Evolutionary conservation across 2,113 vertebrate species (phyloP), one percentile per base, ranked within the genome.

Genomic region (Myiagra hebetior): DNA sequence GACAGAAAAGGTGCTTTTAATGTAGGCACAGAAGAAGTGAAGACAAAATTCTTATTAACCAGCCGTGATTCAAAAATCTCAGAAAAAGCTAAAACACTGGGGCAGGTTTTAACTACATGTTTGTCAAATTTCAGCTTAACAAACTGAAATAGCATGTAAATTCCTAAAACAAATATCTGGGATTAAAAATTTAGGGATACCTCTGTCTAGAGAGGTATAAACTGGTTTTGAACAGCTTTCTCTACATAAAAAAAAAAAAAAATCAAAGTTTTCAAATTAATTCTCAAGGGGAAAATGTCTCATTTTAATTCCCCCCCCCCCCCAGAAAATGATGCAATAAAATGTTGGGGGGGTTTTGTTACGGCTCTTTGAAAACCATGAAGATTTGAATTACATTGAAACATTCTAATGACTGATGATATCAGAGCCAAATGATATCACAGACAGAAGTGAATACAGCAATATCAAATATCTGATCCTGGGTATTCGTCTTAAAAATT

Each of bases 1-100:
- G 85, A 86, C 80, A 91, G 55, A 94, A 91, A 75, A 95, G 37
- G 24, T 89, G 60, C 80, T 93, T 92, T 95, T 80, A 89, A 93
- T 11, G 86, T 70, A 94, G 75, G 69, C 0, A 2, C 49, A 14
- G 52, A 95, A 89, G n/a, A 92, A 85, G 57, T 28, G 26, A 93
- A 95, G 37, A 80, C 47, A 85, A 88, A 93, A 94, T 62, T 87
- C 77, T 60, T 78, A 67, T 56, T 80, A 91, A 80, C 39, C 67
- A 81, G n/a, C 15, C 46, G 37, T 77, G 89, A 89, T 35, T 53
- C 49, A 82, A 72, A 93, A 91, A 80, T 23, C 67, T 84, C 75
- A 63, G 52, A 46, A 89, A 67, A 73, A 63, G 24, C 22, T 64
- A 75, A 84, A 89, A 59, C 33, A 56, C 7, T 1, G 1, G 16